Evolutionary conservation across 1,140 invertebrate species (phyloP).

Genomic region (Drosophila ercepeae): DNA sequence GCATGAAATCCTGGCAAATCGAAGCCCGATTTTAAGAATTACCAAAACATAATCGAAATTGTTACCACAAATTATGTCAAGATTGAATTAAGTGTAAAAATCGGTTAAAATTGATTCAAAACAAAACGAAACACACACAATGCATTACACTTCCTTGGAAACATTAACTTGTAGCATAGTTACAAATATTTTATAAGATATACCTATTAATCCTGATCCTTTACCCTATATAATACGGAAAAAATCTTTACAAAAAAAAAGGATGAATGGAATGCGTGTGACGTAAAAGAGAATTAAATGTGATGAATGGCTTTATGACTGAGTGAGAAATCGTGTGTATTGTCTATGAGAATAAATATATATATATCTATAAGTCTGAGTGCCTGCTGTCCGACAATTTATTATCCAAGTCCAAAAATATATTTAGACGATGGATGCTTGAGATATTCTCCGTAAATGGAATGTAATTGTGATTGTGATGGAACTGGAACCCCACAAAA

Average conservation of each 20-base stretch:
- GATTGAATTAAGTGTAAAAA: slow-evolving; percentile 42
- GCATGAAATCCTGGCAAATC: slow-evolving; percentile 2
- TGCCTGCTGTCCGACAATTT: slow-evolving; percentile 24
- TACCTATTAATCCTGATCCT: slow-evolving; percentile 22
- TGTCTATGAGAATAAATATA: slow-evolving; percentile 1
- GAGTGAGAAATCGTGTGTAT: slow-evolving; percentile 6
- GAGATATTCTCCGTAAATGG: slow-evolving; percentile 11
- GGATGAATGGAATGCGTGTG: slow-evolving; percentile 49
- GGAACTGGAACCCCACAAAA: slow-evolving; percentile 19
- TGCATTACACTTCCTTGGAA: slow-evolving; percentile 45
- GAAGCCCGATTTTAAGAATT: slow-evolving; percentile 48
- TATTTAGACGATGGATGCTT: slow-evolving; percentile 46
- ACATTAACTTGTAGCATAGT: slow-evolving; percentile 50
- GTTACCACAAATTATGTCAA: slow-evolving; percentile 40
- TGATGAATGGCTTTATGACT: slow-evolving; percentile 1
- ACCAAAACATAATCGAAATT: slow-evolving; percentile 15
- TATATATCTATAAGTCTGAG: slow-evolving; percentile 17
- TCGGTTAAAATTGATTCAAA: slow-evolving; percentile 31
- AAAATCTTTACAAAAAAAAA: not conserved
- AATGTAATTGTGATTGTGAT: slow-evolving; percentile 39
- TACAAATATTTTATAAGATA: slow-evolving; percentile 36
- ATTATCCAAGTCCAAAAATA: slow-evolving; percentile 13
- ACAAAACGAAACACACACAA: slow-evolving; percentile 18
- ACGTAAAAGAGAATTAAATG: too few relatives aligned
- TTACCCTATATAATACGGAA: slow-evolving; percentile 2